Conservation (phyloP, 2,888 invertebrate genomes). For the Nomada ferruginata region DNA sequence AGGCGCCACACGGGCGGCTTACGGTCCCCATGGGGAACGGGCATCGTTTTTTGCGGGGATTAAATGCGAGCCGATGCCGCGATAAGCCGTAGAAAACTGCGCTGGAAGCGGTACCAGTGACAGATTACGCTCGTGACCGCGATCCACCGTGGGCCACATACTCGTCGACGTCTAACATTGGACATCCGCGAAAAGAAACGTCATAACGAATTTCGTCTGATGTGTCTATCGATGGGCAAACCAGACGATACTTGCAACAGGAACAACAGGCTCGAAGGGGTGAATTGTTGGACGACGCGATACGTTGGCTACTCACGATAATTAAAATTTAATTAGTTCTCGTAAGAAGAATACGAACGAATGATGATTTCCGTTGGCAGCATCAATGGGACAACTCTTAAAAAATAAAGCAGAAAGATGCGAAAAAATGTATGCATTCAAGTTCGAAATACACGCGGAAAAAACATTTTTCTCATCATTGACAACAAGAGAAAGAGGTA, state of each 20-base stretch:
- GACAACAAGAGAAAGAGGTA: too few species aligned
- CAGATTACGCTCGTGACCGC: slow-evolving; percentile 78
- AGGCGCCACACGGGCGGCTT: slow-evolving; percentile 83
- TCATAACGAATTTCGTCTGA: slow-evolving; percentile 46
- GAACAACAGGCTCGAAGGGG: too few species aligned
- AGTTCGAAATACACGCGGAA: too few species aligned
- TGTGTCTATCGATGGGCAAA: slow-evolving; percentile 27
- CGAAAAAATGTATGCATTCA: too few species aligned
- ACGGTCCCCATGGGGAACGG: slow-evolving; percentile 72
- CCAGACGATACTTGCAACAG: neutral
- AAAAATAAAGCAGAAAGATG: too few species aligned
- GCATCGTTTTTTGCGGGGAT: slow-evolving; percentile 79
- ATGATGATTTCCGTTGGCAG: too few species aligned
- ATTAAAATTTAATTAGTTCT: neutral
- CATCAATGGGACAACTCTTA: too few species aligned
- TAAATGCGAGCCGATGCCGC: slow-evolving; percentile 82
- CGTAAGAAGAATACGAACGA: neutral
- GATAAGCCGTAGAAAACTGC: slow-evolving; percentile 80
- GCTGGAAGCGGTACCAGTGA: slow-evolving; percentile 79
- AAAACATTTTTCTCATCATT: too few species aligned
- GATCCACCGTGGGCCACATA: slow-evolving; percentile 57
- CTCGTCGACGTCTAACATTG: slow-evolving; percentile 13
- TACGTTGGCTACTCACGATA: neutral
- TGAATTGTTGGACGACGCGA: neutral
- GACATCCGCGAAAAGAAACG: slow-evolving; percentile 29